A percentile compares a stretch with the other conserved stretches of the same genome.
These are phyloP conservation scores for Thripadectes ignobilis DNA, from an alignment of 2,797 vertebrate species.

Conservation along the genomic window DNA sequence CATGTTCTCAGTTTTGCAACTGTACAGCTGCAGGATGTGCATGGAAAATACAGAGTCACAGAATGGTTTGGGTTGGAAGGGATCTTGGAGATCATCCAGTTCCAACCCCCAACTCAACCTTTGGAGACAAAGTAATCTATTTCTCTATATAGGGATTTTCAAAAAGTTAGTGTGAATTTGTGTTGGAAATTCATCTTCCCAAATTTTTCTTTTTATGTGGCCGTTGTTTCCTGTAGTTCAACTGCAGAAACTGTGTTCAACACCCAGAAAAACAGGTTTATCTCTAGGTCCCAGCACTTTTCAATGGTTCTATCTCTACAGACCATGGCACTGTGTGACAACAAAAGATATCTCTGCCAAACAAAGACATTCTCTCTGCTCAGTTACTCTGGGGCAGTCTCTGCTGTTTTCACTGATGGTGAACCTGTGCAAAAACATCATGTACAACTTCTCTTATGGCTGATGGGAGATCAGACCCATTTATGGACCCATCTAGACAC, in stretches of 20 bases:
- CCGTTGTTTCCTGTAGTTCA: neutral
- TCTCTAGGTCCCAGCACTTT: constrained; percentile 13
- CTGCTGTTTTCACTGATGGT: neutral
- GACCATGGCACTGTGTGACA: neutral
- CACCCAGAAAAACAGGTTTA: neutral
- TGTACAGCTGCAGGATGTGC: neutral
- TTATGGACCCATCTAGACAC: neutral
- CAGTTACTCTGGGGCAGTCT: neutral
- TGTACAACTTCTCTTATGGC: neutral
- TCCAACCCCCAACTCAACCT: too few relatives aligned
- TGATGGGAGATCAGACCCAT: neutral
- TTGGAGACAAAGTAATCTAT: neutral
- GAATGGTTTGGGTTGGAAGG: neutral
- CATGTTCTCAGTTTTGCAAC: neutral
- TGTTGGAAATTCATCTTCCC: neutral
- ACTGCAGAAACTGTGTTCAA: neutral
- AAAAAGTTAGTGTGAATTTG: neutral
- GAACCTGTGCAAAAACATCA: neutral
- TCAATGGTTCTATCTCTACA: constrained; percentile 15
- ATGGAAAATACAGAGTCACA: neutral
- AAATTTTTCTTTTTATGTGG: neutral
- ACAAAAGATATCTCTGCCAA: neutral
- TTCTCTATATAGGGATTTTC: neutral
- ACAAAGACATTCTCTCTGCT: neutral
- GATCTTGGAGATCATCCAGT: neutral